A percentile compares a stretch with the other conserved stretches of the same genome.
phyloP scores from a whole-genome alignment of 1,140 invertebrate species.

The Drosophila ananassae region DNA sequence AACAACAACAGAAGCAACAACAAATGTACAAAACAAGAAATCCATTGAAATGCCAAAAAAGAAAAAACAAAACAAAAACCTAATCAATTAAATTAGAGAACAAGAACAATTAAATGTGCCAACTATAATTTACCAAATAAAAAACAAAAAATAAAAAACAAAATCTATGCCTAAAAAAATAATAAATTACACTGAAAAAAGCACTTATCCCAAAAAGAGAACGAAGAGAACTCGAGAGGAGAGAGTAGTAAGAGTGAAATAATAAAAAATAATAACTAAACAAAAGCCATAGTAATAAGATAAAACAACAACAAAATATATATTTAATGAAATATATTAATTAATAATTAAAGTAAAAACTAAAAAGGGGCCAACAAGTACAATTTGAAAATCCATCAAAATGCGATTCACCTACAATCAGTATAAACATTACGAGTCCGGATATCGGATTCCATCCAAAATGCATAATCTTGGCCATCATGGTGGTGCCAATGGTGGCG shows the following conservation, averaged over 20 bases:
- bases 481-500: slow-evolving; percentile 27
- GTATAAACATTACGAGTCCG: slow-evolving; percentile 82
- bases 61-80: slow-evolving; percentile 16
- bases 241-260: slow-evolving; percentile 25
- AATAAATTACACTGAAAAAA: slow-evolving; percentile 34
- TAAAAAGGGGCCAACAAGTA: not conserved
- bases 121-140: slow-evolving; percentile 48
- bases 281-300: slow-evolving; percentile 12
- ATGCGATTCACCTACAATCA: slow-evolving; percentile 84
- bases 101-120: slow-evolving; percentile 38
- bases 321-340: not conserved
- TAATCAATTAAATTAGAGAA: slow-evolving; percentile 30
- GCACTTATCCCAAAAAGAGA: slow-evolving; percentile 37
- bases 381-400: slow-evolving; percentile 30
- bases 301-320: not conserved
- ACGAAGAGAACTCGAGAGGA: slow-evolving; percentile 30
- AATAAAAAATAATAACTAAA: not conserved
- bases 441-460: slow-evolving; percentile 82
- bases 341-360: not conserved
- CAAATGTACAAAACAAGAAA: slow-evolving; percentile 53
- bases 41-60: slow-evolving; percentile 48
- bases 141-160: slow-evolving; percentile 29
- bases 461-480: slow-evolving; percentile 73
- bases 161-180: slow-evolving; percentile 38
- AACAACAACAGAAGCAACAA: slow-evolving; percentile 10